Conservation (phyloP, 2,113 vertebrate genomes). For the Percina caprodes region DNA sequence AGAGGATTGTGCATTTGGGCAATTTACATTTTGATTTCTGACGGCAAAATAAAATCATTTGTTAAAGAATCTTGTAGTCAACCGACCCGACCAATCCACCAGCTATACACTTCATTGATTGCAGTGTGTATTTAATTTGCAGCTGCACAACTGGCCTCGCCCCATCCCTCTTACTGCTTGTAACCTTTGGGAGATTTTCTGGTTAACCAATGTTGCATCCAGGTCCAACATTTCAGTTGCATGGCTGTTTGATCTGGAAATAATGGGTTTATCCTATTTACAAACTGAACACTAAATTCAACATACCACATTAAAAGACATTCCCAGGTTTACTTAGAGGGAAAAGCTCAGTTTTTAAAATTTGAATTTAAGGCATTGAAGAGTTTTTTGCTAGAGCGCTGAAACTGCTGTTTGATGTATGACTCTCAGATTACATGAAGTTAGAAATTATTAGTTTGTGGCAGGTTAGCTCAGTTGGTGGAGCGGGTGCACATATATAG, state of each 20-base stretch:
- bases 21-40: constrained; percentile 34
- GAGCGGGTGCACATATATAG: too few relatives aligned
- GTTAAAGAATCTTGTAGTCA: constrained; percentile 21
- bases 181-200: constrained; percentile 17
- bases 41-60: constrained; percentile 23
- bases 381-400: neutral
- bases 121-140: constrained; percentile 45
- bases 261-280: neutral
- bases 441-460: too few relatives aligned
- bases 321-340: neutral
- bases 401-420: too few relatives aligned
- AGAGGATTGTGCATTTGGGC: constrained; percentile 15
- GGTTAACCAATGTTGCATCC: constrained; percentile 13
- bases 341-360: neutral
- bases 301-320: neutral
- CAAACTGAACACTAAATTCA: neutral
- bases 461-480: too few relatives aligned
- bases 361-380: neutral
- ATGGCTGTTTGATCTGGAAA: neutral
- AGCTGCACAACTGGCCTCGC: constrained; percentile 48
- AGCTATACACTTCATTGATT: constrained; percentile 29
- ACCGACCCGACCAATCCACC: constrained; percentile 13
- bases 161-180: constrained; percentile 11
- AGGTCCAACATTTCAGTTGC: constrained; percentile 2
- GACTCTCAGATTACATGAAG: too few relatives aligned